Conservation (phyloP, 2,113 vertebrate genomes). For the Cinclus mexicanus region DNA sequence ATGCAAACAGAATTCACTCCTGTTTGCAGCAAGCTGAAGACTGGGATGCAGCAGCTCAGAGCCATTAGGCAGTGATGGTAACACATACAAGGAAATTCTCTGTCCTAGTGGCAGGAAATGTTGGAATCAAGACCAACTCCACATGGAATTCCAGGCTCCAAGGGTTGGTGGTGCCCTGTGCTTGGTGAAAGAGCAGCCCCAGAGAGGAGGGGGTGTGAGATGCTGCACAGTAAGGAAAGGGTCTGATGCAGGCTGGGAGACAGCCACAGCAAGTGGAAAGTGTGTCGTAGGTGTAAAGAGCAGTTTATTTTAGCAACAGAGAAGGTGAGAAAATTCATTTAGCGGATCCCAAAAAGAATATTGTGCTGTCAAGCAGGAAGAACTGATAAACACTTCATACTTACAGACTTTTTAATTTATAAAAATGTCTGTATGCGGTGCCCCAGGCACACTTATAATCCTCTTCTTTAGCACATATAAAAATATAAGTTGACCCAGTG, state of each 20-base stretch:
- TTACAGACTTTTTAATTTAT: not conserved
- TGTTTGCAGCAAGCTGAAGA: not conserved
- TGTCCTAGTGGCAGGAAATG: not conserved
- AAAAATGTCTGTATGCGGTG: not conserved
- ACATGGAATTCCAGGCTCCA: not conserved
- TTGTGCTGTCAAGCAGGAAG: slow-evolving; percentile 12
- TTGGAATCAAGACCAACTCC: not conserved
- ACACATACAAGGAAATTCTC: not conserved
- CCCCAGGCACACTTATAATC: not conserved
- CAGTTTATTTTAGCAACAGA: slow-evolving; percentile 34
- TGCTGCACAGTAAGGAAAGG: not conserved
- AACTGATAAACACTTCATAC: not conserved
- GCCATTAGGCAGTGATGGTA: accelerated
- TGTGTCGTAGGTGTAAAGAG: slow-evolving; percentile 28
- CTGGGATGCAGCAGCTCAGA: not conserved
- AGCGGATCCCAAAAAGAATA: slow-evolving; percentile 22
- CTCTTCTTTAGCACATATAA: not conserved
- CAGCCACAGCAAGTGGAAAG: not conserved
- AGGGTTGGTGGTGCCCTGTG: not conserved
- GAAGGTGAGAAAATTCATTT: slow-evolving; percentile 55
- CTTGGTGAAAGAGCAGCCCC: not conserved
- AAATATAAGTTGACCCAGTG: not conserved
- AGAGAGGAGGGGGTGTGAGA: not conserved
- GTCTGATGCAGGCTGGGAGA: not conserved
- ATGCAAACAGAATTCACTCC: not conserved